Base-by-base conservation (phyloP, 2,888 invertebrate genomes). In the Biston betularia region DNA sequence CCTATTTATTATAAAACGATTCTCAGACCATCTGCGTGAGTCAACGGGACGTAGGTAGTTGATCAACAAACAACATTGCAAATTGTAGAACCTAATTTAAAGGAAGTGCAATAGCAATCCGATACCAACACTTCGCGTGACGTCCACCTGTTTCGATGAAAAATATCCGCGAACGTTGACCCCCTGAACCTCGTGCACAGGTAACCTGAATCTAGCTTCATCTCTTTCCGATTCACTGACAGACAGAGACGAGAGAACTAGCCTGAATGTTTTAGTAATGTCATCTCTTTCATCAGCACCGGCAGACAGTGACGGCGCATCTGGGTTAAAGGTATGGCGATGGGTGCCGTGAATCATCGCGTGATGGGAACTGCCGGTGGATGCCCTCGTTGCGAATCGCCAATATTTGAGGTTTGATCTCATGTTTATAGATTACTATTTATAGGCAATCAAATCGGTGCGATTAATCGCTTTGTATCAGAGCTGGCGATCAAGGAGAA, bases 131-230 rank as follows among this genome's bases (percentile, higher is more conserved):
- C 73, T 76, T 73, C 63, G 77, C 73, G 72, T 74, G 72, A 71
- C 70, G 61, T 71, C 67, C 74, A 82, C 79, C 77, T 81, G 80
- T 76, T 70, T 70, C 54, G 67, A 61, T 49, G 72, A 73, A 72
- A 75, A 78, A 75, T 75, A 74, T 62, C 76, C 75, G 76, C 75
- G 81, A 84, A 79, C 79, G 71, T 80, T 84, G 81, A 84, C 83
- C 84, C 42, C 81, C 84, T 54, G 33, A 53, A 53, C 71, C 72
- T 76, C 68, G 74, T 72, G 78, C 73, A 73, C 67, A 68, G 72
- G 75, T 66, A 79, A 75, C 70, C 72, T 74, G 68, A 69, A 67
- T 63, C 61, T 74, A 53, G 15, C 55, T 54, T 9, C 58, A 62
- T 79, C 79, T 76, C 76, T 60, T 67, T 81, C 76, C 63, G 56